These are phyloP conservation scores for Drosophila trapezifrons DNA, from an alignment of 1,140 invertebrate genomes.

Conservation along the genomic window DNA sequence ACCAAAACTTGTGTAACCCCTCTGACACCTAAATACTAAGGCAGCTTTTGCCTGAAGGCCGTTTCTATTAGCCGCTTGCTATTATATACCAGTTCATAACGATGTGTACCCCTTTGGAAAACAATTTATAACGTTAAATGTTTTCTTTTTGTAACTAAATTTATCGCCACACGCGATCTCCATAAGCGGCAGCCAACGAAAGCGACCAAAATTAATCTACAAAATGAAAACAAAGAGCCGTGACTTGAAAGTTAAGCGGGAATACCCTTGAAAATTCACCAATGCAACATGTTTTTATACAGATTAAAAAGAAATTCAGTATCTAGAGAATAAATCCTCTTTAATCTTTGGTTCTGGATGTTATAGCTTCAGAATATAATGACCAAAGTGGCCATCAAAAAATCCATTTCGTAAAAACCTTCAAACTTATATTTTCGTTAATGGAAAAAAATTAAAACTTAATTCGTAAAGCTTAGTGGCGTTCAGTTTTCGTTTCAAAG, in stretches of 20 bases:
- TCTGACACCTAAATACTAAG: constrained; percentile 20
- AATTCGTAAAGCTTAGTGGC: background rate
- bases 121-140: constrained; percentile 55
- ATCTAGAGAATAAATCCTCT: too few relatives aligned
- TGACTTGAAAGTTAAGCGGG: constrained; percentile 22
- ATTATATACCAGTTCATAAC: constrained; percentile 57
- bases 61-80: constrained; percentile 59
- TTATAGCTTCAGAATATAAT: background rate
- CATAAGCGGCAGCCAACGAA: constrained; percentile 44
- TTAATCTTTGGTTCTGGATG: background rate
- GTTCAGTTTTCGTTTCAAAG: background rate
- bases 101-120: constrained; percentile 42
- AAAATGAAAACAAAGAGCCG: constrained; percentile 50
- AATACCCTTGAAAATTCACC: constrained; percentile 33
- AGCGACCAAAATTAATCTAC: constrained; percentile 42
- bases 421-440: too few relatives aligned
- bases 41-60: constrained; percentile 56
- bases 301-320: background rate
- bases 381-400: background rate
- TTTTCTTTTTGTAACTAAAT: constrained; percentile 39
- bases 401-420: background rate
- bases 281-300: background rate
- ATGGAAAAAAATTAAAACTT: background rate
- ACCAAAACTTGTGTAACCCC: constrained; percentile 51
- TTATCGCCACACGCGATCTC: constrained; percentile 60